Evolutionary conservation across 1,140 invertebrate genomes (phyloP).

Genomic region (Myzus persicae): DNA sequence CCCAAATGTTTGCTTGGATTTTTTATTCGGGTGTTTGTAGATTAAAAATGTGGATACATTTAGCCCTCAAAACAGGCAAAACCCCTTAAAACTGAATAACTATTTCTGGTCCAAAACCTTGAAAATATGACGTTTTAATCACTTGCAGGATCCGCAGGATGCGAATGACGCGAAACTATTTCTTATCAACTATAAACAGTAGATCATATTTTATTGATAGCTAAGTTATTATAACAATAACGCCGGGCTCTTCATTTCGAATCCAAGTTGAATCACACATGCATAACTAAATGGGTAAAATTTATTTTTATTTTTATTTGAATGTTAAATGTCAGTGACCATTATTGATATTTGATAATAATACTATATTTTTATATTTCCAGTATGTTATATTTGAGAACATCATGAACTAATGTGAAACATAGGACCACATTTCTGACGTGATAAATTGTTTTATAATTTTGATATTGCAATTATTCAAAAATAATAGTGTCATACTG

Average conservation of each 20-base stretch:
- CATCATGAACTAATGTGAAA: too few species aligned
- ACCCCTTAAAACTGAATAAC: background rate
- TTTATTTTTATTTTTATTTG: background rate
- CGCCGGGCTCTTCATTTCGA: too few species aligned
- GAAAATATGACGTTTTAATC: background rate
- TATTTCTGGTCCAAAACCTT: background rate
- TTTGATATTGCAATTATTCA: too few species aligned
- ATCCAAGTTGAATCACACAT: too few species aligned
- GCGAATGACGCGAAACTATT: background rate
- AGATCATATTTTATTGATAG: background rate
- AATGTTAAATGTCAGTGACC: background rate
- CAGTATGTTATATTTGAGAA: background rate
- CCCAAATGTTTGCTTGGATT: background rate
- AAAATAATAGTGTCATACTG: too few species aligned
- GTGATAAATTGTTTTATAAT: too few species aligned
- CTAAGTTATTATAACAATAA: background rate
- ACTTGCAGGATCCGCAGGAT: background rate
- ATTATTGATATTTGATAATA: background rate
- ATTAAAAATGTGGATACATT: background rate
- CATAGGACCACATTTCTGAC: too few species aligned
- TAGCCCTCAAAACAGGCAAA: background rate
- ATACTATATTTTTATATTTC: background rate
- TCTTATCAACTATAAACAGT: background rate
- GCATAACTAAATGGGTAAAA: too few species aligned
- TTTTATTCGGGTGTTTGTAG: background rate